A percentile compares a stretch with the other conserved stretches of the same genome.
Evolutionary conservation across 2,113 vertebrate species (phyloP).

Genomic region (Hypocryptadius cinnamomeus): DNA sequence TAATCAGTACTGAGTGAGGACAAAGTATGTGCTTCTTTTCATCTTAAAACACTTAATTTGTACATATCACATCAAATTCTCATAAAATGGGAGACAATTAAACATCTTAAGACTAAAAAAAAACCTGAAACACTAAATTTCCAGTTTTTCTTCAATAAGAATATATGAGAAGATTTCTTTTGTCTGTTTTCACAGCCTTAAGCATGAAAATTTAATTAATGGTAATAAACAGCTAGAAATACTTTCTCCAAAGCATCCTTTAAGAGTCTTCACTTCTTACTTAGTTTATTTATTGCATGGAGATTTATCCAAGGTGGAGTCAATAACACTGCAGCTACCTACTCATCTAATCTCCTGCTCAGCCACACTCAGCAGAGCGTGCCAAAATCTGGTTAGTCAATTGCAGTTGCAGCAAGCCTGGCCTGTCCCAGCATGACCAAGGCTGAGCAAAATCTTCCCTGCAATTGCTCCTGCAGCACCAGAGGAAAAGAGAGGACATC

Average conservation of each 20-base stretch:
- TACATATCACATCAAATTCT: background rate
- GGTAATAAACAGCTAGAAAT: background rate
- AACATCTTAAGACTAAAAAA: background rate
- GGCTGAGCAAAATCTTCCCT: background rate
- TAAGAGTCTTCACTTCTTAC: background rate
- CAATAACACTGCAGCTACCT: constrained; percentile 11
- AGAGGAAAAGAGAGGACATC: background rate
- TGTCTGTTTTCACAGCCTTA: background rate
- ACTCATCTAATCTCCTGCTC: background rate
- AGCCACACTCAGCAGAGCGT: background rate
- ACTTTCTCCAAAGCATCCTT: background rate
- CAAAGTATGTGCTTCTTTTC: background rate
- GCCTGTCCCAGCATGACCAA: accelerated
- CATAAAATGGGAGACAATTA: background rate
- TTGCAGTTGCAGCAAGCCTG: background rate
- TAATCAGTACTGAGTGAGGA: background rate
- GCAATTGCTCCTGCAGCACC: background rate
- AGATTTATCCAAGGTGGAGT: constrained; percentile 10
- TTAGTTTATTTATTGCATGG: background rate
- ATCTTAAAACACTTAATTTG: background rate
- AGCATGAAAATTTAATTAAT: background rate
- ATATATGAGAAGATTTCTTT: background rate
- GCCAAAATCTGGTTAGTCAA: background rate
- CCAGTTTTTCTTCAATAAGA: background rate
- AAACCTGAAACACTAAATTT: background rate